These are phyloP conservation scores for Sarcophaga subvicina DNA, from an alignment of 2,888 invertebrate genomes.

Conservation along the genomic window DNA sequence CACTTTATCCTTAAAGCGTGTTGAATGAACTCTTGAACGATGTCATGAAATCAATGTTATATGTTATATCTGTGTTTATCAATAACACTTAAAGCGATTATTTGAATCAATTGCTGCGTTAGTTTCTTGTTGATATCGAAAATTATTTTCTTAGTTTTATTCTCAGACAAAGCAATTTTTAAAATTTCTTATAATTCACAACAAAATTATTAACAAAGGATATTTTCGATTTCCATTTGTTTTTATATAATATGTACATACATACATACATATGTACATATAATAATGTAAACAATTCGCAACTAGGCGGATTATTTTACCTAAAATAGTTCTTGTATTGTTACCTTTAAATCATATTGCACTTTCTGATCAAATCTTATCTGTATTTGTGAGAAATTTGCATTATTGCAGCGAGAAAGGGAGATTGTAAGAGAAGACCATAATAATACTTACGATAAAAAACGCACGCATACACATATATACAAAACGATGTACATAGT, in stretches of 20 bases:
- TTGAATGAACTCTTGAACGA: no score
- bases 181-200: neutral
- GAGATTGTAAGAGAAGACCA: slow-evolving; percentile 5
- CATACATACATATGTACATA: no score
- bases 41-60: no score
- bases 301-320: slow-evolving; percentile 2
- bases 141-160: slow-evolving; percentile 1
- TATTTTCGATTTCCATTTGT: no score
- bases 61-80: no score
- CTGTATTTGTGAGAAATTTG: neutral
- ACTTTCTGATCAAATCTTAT: slow-evolving; percentile 4
- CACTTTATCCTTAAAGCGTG: no score
- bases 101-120: neutral
- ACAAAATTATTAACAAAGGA: neutral
- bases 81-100: neutral
- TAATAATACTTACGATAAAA: neutral
- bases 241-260: no score
- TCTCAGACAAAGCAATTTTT: neutral
- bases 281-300: no score
- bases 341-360: neutral
- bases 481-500: neutral
- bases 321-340: neutral
- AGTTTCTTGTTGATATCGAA: neutral
- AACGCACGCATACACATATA: neutral
- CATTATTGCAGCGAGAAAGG: neutral